phyloP scores from a whole-genome alignment of 2,888 invertebrate species.

The Lymantria monacha region DNA sequence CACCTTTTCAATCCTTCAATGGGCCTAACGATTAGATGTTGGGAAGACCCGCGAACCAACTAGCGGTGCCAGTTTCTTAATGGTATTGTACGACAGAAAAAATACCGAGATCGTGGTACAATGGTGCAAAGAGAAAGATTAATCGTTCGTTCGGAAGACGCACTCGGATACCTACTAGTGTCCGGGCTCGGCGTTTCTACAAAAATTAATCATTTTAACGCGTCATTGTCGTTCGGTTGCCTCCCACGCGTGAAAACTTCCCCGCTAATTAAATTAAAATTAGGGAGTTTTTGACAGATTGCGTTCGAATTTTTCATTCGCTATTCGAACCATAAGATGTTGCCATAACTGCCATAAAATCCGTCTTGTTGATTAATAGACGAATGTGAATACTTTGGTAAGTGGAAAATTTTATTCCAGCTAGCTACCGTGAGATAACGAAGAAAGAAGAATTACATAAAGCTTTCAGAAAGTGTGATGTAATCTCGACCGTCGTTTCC shows the following conservation, averaged over 20 bases:
- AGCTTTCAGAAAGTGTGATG: slow-evolving; percentile 80
- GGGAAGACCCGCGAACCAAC: slow-evolving; percentile 67
- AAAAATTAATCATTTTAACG: slow-evolving; percentile 81
- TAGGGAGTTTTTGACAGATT: slow-evolving; percentile 75
- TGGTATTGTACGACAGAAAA: slow-evolving; percentile 80
- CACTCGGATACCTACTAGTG: slow-evolving; percentile 53
- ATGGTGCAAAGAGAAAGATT: slow-evolving; percentile 79
- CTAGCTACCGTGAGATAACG: slow-evolving; percentile 52
- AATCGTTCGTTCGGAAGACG: slow-evolving; percentile 67
- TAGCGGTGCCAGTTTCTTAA: slow-evolving; percentile 79
- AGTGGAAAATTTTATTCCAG: slow-evolving; percentile 46
- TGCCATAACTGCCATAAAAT: slow-evolving; percentile 62
- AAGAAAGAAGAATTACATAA: slow-evolving; percentile 72
- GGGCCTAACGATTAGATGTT: slow-evolving; percentile 63
- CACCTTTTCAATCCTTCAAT: slow-evolving; percentile 81
- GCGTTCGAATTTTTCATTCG: slow-evolving; percentile 62
- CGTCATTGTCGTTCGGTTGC: slow-evolving; percentile 71
- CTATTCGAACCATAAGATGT: slow-evolving; percentile 42
- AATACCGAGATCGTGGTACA: slow-evolving; percentile 73
- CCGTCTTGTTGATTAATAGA: slow-evolving; percentile 64
- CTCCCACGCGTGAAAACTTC: slow-evolving; percentile 70
- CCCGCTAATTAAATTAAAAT: slow-evolving; percentile 78
- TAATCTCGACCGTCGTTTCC: slow-evolving; percentile 78
- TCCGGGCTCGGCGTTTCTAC: slow-evolving; percentile 53
- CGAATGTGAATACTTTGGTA: slow-evolving; percentile 40